Evolutionary conservation across 2,888 invertebrate genomes (phyloP), one percentile per base, ranked within the genome.

Genomic region (Ennomos erosarius): DNA sequence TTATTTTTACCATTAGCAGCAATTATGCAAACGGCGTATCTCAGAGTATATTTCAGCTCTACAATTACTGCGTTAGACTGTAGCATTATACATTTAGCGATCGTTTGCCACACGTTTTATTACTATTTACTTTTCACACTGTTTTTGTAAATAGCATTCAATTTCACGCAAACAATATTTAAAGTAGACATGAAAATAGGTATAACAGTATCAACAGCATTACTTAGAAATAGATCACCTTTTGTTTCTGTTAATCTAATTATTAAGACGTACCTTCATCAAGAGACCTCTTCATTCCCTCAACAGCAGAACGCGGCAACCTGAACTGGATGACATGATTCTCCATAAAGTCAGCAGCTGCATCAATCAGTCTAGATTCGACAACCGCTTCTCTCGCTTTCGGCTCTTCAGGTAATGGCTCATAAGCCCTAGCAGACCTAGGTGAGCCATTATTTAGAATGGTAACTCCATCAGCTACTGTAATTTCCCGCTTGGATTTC

Each of bases 271-370:
- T 93, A 97, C 97, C 96, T 95, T 97, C 97, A 76, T 96, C 97
- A 61, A 96, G 93, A 36, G 96, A 96, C 63, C 96, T 94, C 81
- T 95, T 95, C 92, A 97, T 94, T 79, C 96, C 96, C 69, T 95
- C 94, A 70, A 96, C 93, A 57, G 95, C 93, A 42, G 95, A 94
- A 62, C 95, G 94, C 37, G 97, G 97, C 44, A 97, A 91, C 80
- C 95, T 96, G 81, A 97, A 95, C 84, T 97, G 97, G 68, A 97
- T 93, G 36, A 96, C 96, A 84, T 97, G 97, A 65, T 96, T 95
- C 73, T 96, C 95, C 70, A 97, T 90, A 93, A 97, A 96, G 70
- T 96, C 94, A 68, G 96, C 95, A 53, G 96, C 93, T 65, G 95
- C 94, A 76, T 97, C 96, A 56, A 96, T 92, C 64, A 97, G 92